Evolutionary conservation across 2,113 vertebrate genomes (phyloP).

Genomic region (Lathamus discolor): DNA sequence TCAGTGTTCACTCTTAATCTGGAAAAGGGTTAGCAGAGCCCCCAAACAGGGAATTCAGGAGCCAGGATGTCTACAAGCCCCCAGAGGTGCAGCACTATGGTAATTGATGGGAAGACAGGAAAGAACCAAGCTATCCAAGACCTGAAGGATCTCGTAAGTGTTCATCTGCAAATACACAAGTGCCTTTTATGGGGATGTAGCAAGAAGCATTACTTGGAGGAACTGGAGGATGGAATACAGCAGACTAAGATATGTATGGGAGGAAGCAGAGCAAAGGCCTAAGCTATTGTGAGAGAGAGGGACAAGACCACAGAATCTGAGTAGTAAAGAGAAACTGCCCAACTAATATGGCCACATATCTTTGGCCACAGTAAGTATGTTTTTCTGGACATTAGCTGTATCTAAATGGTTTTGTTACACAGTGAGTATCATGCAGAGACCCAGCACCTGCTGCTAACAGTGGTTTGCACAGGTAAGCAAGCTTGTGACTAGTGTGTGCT

Average conservation of each 20-base stretch:
- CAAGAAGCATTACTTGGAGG: background rate
- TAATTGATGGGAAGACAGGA: background rate
- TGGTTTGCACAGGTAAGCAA: slow-evolving; percentile 42
- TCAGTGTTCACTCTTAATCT: background rate
- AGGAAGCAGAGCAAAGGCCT: background rate
- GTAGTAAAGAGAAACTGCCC: background rate
- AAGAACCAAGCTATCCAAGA: background rate
- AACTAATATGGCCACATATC: background rate
- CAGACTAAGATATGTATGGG: background rate
- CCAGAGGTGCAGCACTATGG: background rate
- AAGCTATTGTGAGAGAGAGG: background rate
- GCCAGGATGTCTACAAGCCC: background rate
- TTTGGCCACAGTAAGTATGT: background rate
- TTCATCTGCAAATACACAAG: background rate
- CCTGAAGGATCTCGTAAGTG: background rate
- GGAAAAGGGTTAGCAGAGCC: background rate
- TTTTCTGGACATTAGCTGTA: background rate
- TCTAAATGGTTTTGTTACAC: background rate
- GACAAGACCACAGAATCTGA: background rate
- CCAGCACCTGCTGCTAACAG: slow-evolving; percentile 25
- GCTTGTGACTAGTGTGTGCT: background rate
- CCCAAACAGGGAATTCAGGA: background rate
- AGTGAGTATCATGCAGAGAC: background rate
- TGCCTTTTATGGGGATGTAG: background rate
- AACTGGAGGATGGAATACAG: background rate